A percentile compares a stretch with the other conserved stretches of the same genome.
Evolutionary conservation across 1,140 invertebrate genomes (phyloP).

Genomic region (Trichoplusia ni): DNA sequence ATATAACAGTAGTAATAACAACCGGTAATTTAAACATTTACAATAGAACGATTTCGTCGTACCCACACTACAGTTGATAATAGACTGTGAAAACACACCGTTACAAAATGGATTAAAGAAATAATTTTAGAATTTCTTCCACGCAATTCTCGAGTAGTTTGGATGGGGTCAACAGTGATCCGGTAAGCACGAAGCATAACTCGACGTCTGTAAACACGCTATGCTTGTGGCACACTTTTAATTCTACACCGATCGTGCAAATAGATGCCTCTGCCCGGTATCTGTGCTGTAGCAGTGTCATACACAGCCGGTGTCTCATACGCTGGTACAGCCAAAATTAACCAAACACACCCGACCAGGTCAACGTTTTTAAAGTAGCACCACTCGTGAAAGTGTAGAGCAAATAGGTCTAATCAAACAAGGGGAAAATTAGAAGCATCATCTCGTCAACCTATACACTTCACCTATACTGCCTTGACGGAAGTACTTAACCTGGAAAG

Average conservation of each 20-base stretch:
- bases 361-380: slow-evolving; percentile 68
- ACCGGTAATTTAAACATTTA: slow-evolving; percentile 21
- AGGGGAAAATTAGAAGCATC: slow-evolving; percentile 54
- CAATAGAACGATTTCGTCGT: slow-evolving; percentile 16
- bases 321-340: slow-evolving; percentile 50
- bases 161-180: slow-evolving; percentile 28
- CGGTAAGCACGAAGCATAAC: slow-evolving; percentile 21
- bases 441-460: slow-evolving; percentile 33
- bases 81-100: slow-evolving; percentile 36
- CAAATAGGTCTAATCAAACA: slow-evolving; percentile 67
- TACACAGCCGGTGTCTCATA: slow-evolving; percentile 33
- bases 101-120: slow-evolving; percentile 35
- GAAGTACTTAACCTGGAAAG: slow-evolving; percentile 25
- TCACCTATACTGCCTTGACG: background rate
- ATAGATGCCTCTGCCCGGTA: slow-evolving; percentile 37
- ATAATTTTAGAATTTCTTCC: slow-evolving; percentile 30
- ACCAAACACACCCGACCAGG: slow-evolving; percentile 55
- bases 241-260: slow-evolving; percentile 48
- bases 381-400: slow-evolving; percentile 62
- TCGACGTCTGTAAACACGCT: slow-evolving; percentile 45
- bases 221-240: slow-evolving; percentile 57
- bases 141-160: slow-evolving; percentile 38
- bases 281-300: slow-evolving; percentile 32
- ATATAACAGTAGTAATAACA: too few species aligned
- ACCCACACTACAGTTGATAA: slow-evolving; percentile 16